phyloP scores from a whole-genome alignment of 2,888 invertebrate species.

The Meghimatium bilineatum region DNA sequence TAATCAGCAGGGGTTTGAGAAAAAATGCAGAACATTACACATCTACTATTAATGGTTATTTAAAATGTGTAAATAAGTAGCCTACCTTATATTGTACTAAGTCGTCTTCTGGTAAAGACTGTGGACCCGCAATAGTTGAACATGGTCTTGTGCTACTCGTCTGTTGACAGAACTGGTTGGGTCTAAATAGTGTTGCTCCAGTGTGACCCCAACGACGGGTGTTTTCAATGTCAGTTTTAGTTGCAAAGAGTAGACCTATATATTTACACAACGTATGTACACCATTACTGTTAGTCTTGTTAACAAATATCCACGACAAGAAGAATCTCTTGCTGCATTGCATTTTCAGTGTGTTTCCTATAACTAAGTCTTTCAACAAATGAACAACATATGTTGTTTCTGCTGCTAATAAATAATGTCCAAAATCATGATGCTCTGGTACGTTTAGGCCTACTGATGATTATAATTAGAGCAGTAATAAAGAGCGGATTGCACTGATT shows the following conservation, averaged over 20 bases:
- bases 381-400: too few species aligned
- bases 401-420: too few species aligned
- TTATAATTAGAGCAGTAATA: too few species aligned
- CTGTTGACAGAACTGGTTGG: not conserved
- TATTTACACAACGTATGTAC: not conserved
- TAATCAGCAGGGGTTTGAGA: too few species aligned
- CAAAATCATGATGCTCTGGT: too few species aligned
- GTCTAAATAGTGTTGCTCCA: not conserved
- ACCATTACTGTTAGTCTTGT: too few species aligned
- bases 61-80: too few species aligned
- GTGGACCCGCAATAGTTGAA: slow-evolving; percentile 10
- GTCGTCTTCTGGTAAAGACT: slow-evolving; percentile 8
- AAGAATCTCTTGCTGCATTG: slow-evolving; percentile 2
- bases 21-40: too few species aligned
- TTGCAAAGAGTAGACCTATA: not conserved
- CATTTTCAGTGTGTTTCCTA: not conserved
- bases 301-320: not conserved
- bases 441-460: too few species aligned
- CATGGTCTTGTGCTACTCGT: not conserved
- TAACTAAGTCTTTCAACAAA: too few species aligned
- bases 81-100: slow-evolving; percentile 20
- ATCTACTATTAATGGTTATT: too few species aligned
- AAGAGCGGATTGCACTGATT: too few species aligned
- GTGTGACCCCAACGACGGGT: not conserved
- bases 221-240: not conserved